phyloP scores from a whole-genome alignment of 2,888 invertebrate genomes.

The Scaptomyza flava region DNA sequence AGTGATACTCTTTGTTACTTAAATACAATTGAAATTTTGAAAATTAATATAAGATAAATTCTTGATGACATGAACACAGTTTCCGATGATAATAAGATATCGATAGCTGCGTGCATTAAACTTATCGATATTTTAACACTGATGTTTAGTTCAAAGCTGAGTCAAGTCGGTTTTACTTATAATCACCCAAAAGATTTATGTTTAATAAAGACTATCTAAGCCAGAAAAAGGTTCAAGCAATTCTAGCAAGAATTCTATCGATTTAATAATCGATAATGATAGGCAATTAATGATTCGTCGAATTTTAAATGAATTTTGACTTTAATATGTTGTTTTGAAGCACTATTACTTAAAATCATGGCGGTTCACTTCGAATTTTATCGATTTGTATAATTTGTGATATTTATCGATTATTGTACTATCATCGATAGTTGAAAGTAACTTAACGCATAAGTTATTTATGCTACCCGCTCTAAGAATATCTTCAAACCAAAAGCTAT shows the following conservation, averaged over 20 bases:
- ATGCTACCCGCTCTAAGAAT: neutral
- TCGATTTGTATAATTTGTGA: too few relatives aligned
- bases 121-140: neutral
- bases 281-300: too few relatives aligned
- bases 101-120: neutral
- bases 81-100: neutral
- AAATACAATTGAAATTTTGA: too few relatives aligned
- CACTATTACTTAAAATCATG: too few relatives aligned
- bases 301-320: too few relatives aligned
- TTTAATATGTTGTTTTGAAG: too few relatives aligned
- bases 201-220: too few relatives aligned
- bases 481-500: constrained; percentile 5
- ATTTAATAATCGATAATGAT: too few relatives aligned
- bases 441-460: neutral
- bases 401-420: neutral
- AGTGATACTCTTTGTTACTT: constrained; percentile 41
- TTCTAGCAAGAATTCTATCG: too few relatives aligned
- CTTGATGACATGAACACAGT: neutral
- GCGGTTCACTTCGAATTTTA: neutral
- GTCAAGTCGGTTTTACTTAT: neutral
- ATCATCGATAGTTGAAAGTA: too few relatives aligned
- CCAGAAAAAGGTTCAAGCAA: too few relatives aligned
- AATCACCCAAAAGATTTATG: neutral
- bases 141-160: neutral
- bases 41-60: neutral